Percentiles rank a stretch among this genome's conserved stretches.
These are phyloP conservation scores for Larimichthys crocea DNA, from an alignment of 2,113 vertebrate genomes.

Conservation along the genomic window DNA sequence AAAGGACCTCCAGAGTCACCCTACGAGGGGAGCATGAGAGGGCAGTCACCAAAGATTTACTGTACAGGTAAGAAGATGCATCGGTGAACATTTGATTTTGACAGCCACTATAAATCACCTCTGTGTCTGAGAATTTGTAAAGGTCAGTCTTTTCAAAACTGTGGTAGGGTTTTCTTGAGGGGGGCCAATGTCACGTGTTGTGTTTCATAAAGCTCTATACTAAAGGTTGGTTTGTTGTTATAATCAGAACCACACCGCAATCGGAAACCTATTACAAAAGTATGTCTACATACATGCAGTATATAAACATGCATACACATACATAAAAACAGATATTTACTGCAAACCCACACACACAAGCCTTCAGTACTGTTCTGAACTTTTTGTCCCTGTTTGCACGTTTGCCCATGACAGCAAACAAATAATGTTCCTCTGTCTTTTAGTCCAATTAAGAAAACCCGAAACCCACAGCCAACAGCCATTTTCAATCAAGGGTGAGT, in stretches of 20 bases:
- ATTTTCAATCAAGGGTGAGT: constrained; percentile 65
- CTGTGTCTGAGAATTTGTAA: not conserved
- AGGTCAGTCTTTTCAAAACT: constrained; percentile 20
- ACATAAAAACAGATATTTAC: too few relatives aligned
- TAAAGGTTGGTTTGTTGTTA: too few relatives aligned
- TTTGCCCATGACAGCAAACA: constrained; percentile 29
- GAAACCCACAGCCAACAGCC: constrained; percentile 9
- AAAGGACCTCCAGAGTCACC: constrained; percentile 81
- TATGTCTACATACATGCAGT: too few relatives aligned
- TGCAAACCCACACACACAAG: not conserved
- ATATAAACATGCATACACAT: too few relatives aligned
- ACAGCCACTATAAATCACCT: constrained; percentile 2
- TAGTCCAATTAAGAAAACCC: constrained; percentile 36
- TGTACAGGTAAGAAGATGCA: not conserved
- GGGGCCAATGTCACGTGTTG: constrained; percentile 1
- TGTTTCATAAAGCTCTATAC: not conserved
- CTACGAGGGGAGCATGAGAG: constrained; percentile 39
- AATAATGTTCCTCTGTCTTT: constrained; percentile 33
- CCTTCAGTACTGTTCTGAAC: not conserved
- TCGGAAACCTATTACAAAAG: too few relatives aligned
- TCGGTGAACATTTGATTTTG: constrained; percentile 2
- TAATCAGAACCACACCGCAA: too few relatives aligned
- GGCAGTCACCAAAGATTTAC: constrained; percentile 8
- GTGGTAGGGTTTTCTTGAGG: constrained; percentile 10
- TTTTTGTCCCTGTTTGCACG: not conserved